Conservation (phyloP, 2,797 vertebrate genomes). For the Gobionotothen gibberifrons region DNA sequence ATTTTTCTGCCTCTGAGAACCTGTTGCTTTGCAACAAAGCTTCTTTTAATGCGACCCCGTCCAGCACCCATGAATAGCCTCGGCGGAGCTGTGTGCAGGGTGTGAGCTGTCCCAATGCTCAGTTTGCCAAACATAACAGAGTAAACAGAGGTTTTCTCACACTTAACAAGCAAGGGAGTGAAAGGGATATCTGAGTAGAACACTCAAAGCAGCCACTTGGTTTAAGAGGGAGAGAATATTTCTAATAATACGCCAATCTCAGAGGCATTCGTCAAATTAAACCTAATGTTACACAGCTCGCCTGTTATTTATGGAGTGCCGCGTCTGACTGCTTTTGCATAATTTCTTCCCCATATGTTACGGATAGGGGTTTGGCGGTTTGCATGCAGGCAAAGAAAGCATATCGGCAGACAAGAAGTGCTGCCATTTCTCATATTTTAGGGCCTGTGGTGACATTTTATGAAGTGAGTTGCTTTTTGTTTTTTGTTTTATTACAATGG, state of each 20-base stretch:
- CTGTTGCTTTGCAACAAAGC: slow-evolving; percentile 91
- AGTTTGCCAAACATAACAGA: slow-evolving; percentile 81
- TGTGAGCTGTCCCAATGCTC: slow-evolving; percentile 74
- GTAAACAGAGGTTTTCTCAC: slow-evolving; percentile 85
- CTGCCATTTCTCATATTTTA: slow-evolving; percentile 39
- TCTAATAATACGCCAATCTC: slow-evolving; percentile 56
- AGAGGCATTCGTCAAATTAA: slow-evolving; percentile 62
- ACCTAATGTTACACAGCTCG: slow-evolving; percentile 34
- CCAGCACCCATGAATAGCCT: slow-evolving; percentile 80
- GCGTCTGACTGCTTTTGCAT: slow-evolving; percentile 63
- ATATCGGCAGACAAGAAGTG: slow-evolving; percentile 38
- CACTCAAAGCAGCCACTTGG: slow-evolving; percentile 26
- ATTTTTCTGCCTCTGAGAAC: slow-evolving; percentile 87
- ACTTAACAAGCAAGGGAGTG: slow-evolving; percentile 66
- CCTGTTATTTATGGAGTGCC: slow-evolving; percentile 72
- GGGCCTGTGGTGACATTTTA: slow-evolving; percentile 61
- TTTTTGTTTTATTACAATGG: slow-evolving; percentile 67
- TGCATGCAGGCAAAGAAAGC: slow-evolving; percentile 38
- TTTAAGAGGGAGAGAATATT: slow-evolving; percentile 30
- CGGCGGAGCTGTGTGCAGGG: slow-evolving; percentile 67
- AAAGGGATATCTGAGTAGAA: slow-evolving; percentile 70
- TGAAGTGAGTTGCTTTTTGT: slow-evolving; percentile 67
- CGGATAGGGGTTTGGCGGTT: slow-evolving; percentile 54
- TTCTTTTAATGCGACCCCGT: slow-evolving; percentile 84
- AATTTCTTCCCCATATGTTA: slow-evolving; percentile 67